Evolutionary conservation across 2,888 invertebrate species (phyloP), one percentile per base, ranked within the genome.

Genomic region (Clostera curtula): DNA sequence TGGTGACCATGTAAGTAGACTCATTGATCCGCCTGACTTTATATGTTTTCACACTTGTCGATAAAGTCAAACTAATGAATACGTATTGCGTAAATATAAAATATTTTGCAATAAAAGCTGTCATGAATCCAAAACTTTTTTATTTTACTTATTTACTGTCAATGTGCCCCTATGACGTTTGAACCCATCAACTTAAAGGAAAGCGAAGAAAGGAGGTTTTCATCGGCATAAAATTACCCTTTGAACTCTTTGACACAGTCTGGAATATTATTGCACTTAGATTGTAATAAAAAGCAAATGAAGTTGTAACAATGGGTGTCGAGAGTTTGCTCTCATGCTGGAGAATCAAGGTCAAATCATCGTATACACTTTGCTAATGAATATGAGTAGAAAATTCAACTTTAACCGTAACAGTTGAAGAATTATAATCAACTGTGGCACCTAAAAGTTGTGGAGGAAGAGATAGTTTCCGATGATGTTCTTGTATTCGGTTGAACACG

Each of bases 331-430:
- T 70, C 70, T 60, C 69, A 64, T 60, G 53, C 45, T 54, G 25
- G 55, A 50, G 71, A 74, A 79, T 77, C 75, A 75, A 70, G 79
- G 79, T 80, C 73, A 63, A 74, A 68, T 69, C 66, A 65, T 65
- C 64, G 60, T 65, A 68, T 66, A 61, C 60, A 49, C 52, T 47
- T 50, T 46, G 42, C 52, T 36, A 38, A 36, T 31, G 23, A 25
- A 28, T 15, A 3, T 2, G 10, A 13, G 3, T 31, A 45, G 26
- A 22, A 44, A 51, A 45, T 30, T 32, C 7, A 15, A 28, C 49
- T 42, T 35, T 52, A 57, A 11, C 1, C 0, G 1, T 3, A 1
- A 6, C 1, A 1, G 0, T 1, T 14, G 40, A 50, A 35, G 43
- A 26, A 25, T 21, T 10, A 29, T 18, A 42, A 40, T 53, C 2